Percentiles rank a stretch among this genome's conserved stretches.
Evolutionary conservation across 2,888 invertebrate genomes (phyloP).

Genomic region (Nymphalis c-album): DNA sequence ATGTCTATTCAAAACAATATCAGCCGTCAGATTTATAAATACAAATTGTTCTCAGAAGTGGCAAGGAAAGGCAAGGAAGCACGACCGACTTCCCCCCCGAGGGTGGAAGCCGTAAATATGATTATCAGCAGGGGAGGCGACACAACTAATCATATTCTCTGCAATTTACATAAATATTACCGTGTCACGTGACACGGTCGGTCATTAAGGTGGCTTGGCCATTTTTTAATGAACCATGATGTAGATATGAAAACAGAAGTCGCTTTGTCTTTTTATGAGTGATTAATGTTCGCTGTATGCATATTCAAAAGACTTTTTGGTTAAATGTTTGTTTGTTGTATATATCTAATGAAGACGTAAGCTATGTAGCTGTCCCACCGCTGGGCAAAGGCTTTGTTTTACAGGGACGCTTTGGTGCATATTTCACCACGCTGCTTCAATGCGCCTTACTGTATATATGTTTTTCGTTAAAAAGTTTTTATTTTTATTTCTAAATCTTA

Average conservation of each 20-base stretch:
- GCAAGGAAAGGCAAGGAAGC: slow-evolving; percentile 43
- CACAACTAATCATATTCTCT: slow-evolving; percentile 81
- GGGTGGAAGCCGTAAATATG: slow-evolving; percentile 75
- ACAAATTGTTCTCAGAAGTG: slow-evolving; percentile 34
- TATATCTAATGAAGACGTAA: neutral
- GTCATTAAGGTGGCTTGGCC: slow-evolving; percentile 60
- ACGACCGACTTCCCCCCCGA: slow-evolving; percentile 39
- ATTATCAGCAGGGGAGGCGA: slow-evolving; percentile 80
- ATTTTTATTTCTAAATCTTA: no score
- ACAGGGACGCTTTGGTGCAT: neutral
- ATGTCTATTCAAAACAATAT: slow-evolving; percentile 6
- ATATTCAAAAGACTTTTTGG: slow-evolving; percentile 56
- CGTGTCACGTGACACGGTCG: slow-evolving; percentile 75
- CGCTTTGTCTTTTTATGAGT: slow-evolving; percentile 80
- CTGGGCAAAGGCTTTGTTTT: neutral
- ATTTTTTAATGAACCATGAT: slow-evolving; percentile 66
- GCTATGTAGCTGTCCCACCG: neutral
- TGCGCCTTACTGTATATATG: neutral
- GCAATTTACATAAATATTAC: slow-evolving; percentile 82
- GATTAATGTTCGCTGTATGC: slow-evolving; percentile 73
- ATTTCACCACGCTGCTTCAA: neutral
- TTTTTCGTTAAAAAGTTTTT: no score
- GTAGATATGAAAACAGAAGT: slow-evolving; percentile 64
- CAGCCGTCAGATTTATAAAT: slow-evolving; percentile 16
- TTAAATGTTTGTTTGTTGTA: slow-evolving; percentile 5